Evolutionary conservation across 2,797 vertebrate species (phyloP).

Genomic region (Thamnophis elegans): DNA sequence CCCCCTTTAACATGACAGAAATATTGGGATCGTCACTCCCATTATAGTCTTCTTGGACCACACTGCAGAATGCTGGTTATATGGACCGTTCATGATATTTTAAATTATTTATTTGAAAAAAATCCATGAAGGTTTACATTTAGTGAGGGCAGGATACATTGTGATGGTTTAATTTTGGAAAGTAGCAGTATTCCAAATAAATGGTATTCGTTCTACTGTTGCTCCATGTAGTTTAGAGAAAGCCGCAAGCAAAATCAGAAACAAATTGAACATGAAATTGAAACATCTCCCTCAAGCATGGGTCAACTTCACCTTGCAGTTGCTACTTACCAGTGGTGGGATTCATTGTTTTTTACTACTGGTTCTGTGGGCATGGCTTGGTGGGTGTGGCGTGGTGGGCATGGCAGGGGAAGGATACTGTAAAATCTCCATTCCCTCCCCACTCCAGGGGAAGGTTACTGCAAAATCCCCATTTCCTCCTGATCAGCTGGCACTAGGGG

Average conservation of each 20-base stretch:
- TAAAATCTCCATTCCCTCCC: no score
- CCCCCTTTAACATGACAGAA: slow-evolving; percentile 35
- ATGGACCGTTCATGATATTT: not conserved
- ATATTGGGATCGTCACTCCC: slow-evolving; percentile 5
- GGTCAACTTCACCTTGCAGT: not conserved
- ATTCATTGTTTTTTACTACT: no score
- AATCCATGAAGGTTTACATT: not conserved
- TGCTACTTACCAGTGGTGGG: not conserved
- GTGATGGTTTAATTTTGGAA: not conserved
- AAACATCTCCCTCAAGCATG: not conserved
- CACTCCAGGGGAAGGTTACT: no score
- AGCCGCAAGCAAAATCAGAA: not conserved
- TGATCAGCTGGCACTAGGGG: no score
- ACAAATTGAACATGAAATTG: not conserved
- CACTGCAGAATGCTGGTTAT: not conserved
- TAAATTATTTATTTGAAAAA: not conserved
- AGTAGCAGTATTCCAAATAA: not conserved
- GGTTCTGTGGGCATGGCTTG: no score
- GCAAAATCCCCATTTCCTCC: no score
- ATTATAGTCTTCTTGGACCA: not conserved
- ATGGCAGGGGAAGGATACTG: no score
- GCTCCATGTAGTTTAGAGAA: not conserved
- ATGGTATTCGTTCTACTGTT: not conserved
- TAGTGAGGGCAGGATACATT: not conserved
- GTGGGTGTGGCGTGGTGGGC: no score